Conservation (phyloP, 2,797 vertebrate species). For the Sebastes baramenuke region DNA sequence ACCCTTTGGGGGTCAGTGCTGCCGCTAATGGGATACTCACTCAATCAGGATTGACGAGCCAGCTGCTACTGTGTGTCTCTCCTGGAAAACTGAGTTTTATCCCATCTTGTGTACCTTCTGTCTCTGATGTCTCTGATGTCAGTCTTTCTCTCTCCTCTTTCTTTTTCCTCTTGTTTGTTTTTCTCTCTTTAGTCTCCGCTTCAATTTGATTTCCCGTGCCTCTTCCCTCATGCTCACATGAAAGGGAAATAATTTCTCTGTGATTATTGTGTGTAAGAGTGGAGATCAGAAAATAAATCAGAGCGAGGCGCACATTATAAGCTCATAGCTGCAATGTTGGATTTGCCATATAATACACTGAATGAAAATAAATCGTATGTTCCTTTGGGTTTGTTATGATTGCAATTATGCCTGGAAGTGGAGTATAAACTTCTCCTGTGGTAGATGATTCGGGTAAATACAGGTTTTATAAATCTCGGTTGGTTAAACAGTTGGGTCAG, state of each 20-base stretch:
- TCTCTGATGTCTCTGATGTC: background rate
- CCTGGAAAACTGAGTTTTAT: slow-evolving; percentile 33
- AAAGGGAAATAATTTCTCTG: slow-evolving; percentile 1
- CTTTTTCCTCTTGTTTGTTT: background rate
- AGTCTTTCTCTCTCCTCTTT: background rate
- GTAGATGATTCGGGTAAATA: background rate
- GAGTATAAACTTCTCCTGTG: background rate
- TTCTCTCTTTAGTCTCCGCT: background rate
- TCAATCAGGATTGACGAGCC: slow-evolving; percentile 58
- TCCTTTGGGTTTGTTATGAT: background rate
- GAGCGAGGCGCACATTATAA: background rate
- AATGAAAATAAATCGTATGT: background rate
- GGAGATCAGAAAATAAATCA: slow-evolving; percentile 8
- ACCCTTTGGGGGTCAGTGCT: slow-evolving; percentile 68
- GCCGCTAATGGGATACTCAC: slow-evolving; percentile 63
- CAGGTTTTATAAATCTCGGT: background rate
- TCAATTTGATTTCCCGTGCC: background rate
- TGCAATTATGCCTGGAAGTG: slow-evolving; percentile 2
- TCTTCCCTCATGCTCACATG: background rate
- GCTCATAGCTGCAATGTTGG: slow-evolving; percentile 5
- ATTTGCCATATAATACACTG: background rate
- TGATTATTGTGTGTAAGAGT: background rate
- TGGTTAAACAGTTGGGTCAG: background rate
- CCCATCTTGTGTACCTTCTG: background rate
- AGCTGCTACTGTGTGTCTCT: slow-evolving; percentile 38